Evolutionary conservation across 2,888 invertebrate genomes (phyloP), one percentile per base, ranked within the genome.

Genomic region (Notocelia uddmanniana): DNA sequence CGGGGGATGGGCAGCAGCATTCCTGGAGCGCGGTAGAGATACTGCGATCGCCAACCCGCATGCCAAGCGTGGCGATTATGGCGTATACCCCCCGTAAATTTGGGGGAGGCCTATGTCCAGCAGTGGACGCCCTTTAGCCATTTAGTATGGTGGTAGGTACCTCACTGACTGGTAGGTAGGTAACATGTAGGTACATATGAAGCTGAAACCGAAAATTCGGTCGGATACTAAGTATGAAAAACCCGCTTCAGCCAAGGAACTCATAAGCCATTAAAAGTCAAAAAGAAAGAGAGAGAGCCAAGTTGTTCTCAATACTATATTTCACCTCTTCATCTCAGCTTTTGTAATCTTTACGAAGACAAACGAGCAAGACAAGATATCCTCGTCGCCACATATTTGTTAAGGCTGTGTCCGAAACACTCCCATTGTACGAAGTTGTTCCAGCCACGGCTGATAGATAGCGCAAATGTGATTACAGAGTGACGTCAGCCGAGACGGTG

Each of bases 381-480:
- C 45, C 10, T 11, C 5, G 26, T 62, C 19, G 48, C 62, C 26
- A 62, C 48, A 57, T 26, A 60, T 50, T 50, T 62, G 62, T 50
- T 62, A 62, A 50, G 26, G 48, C 48, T 13, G 48, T 62, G 62
- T 31, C 62, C 48, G 62, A 50, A 60, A 50, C 62, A 19, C 31
- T 9, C 31, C 50, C 62, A 48, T 31, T 62, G 48, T 50, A 31
- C 48, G 31, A 31, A 48, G 31, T 50, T 62, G 62, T 50, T 50
- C 62, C 31, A 50, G 62, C 10, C 31, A 3, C 59, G 45, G 45
- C 50, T 48, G 48, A 62, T 62, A 26, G 62, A 50, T 62, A 18
- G 15, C 62, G 48, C 48, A 62, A 50, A 31, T 62, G 62, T 50
- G 62, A 62, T 62, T 50, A 62, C 62, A 48, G 8, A 5, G 60